phyloP scores from a whole-genome alignment of 2,797 vertebrate species.

The Hipposideros larvatus region DNA sequence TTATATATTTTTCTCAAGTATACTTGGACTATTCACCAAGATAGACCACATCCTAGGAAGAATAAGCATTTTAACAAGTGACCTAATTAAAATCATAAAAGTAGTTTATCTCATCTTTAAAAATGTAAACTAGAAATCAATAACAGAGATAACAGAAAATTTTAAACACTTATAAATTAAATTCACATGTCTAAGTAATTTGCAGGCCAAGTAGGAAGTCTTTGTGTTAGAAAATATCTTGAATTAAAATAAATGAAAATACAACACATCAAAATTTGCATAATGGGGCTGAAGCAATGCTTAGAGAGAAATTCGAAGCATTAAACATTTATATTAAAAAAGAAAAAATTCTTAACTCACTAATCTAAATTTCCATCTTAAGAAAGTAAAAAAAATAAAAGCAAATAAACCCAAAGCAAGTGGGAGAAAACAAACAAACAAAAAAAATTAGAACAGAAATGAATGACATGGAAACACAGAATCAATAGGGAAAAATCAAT shows the following conservation, averaged over 20 bases:
- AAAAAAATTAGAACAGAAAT: conserved; percentile 4
- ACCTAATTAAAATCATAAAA: conserved; percentile 47
- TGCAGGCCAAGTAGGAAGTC: neutral
- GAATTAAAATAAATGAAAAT: neutral
- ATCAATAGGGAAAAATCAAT: neutral
- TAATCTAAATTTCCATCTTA: neutral
- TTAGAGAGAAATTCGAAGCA: neutral
- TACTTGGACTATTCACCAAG: neutral
- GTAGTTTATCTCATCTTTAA: neutral
- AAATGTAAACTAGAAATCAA: conserved; percentile 1
- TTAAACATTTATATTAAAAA: neutral
- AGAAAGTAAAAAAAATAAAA: neutral
- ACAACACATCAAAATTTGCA: neutral
- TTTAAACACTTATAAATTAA: neutral
- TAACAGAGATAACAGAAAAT: neutral
- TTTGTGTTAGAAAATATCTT: neutral
- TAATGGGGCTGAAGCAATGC: neutral
- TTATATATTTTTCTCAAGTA: neutral
- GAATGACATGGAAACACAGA: conserved; percentile 30
- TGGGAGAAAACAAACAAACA: neutral
- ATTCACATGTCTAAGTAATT: neutral
- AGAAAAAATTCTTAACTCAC: neutral
- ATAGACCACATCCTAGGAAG: neutral
- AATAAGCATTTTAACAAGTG: neutral
- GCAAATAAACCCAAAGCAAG: conserved; percentile 19